These are phyloP conservation scores for Moxostoma hubbsi DNA, from an alignment of 2,797 vertebrate species.

Conservation along the genomic window DNA sequence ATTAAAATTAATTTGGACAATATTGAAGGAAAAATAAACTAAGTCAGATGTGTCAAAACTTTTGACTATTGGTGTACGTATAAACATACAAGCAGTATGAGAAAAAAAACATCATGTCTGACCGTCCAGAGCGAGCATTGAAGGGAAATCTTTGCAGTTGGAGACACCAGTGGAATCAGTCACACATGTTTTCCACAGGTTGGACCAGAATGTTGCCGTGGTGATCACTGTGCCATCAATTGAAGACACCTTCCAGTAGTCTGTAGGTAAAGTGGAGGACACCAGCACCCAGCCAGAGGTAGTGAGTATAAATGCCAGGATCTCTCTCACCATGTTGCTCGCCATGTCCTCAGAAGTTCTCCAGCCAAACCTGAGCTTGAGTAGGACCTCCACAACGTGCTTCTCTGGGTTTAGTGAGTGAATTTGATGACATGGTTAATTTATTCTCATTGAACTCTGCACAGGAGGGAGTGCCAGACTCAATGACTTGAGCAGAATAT, in stretches of 20 bases:
- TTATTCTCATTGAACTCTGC: background rate
- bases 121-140: conserved; percentile 93
- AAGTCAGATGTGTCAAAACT: no score
- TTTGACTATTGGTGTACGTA: no score
- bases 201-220: conserved; percentile 94
- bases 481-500: no score
- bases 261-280: conserved; percentile 90
- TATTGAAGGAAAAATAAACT: no score
- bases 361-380: conserved; percentile 1
- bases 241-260: conserved; percentile 96
- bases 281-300: conserved; percentile 90
- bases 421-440: background rate
- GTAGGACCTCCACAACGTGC: background rate
- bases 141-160: conserved; percentile 96
- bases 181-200: conserved; percentile 95
- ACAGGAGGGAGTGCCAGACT: background rate
- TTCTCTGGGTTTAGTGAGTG: background rate
- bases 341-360: conserved; percentile 60
- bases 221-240: conserved; percentile 96
- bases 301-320: conserved; percentile 84
- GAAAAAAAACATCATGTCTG: conserved; percentile 55
- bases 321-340: conserved; percentile 86
- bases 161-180: conserved; percentile 94
- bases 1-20: no score
- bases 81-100: background rate